Conservation (phyloP, 2,113 vertebrate species). For the Ciconia stormi region DNA sequence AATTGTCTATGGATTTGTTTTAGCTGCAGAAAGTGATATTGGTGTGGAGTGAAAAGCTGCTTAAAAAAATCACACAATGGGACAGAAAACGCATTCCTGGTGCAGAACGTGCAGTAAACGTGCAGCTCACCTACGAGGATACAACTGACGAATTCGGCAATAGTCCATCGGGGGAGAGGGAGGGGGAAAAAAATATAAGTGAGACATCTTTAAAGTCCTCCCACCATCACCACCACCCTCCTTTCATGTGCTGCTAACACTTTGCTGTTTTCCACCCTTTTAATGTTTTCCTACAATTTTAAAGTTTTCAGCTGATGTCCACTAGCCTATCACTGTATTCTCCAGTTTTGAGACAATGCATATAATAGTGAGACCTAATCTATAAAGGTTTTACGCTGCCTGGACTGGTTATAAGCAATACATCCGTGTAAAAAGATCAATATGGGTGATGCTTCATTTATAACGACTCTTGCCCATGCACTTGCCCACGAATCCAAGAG, state of each 20-base stretch:
- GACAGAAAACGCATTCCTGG: conserved; percentile 79
- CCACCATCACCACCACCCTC: conserved; percentile 61
- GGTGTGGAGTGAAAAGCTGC: conserved; percentile 81
- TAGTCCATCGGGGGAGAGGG: conserved; percentile 74
- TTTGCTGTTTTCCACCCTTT: conserved; percentile 12
- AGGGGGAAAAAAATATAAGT: conserved; percentile 74
- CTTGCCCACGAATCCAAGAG: background rate
- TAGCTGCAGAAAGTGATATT: conserved; percentile 75
- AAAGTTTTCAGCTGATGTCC: background rate
- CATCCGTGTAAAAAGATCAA: background rate
- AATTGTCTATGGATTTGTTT: conserved; percentile 66
- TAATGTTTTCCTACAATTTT: background rate
- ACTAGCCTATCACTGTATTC: background rate
- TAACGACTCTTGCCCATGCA: background rate
- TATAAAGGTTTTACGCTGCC: background rate
- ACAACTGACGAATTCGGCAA: conserved; percentile 76
- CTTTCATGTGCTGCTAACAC: background rate
- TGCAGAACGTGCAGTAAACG: conserved; percentile 83
- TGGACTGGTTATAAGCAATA: background rate
- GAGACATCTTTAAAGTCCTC: conserved; percentile 64
- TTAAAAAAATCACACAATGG: conserved; percentile 77
- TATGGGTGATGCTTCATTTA: background rate
- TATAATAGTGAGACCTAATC: background rate
- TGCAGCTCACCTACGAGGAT: conserved; percentile 82
- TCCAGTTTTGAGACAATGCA: background rate